Evolutionary conservation across 1,140 invertebrate species (phyloP).

Genomic region (Drosophila sturtevanti): DNA sequence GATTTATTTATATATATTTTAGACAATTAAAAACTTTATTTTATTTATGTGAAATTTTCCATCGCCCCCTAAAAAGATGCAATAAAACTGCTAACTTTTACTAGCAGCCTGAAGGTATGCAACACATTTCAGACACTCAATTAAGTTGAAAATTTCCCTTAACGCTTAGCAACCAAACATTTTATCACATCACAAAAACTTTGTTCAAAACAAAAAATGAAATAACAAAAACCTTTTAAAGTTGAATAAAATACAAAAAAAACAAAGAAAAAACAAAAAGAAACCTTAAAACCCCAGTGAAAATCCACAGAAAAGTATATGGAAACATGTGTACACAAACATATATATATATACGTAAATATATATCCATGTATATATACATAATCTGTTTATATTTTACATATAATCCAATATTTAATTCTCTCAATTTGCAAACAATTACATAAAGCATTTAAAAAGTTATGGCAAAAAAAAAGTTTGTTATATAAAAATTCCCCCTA

Average conservation of each 20-base stretch:
- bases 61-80: constrained; percentile 17
- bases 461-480: too few relatives aligned
- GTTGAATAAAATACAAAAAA: constrained; percentile 8
- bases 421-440: not conserved
- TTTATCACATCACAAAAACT: not conserved
- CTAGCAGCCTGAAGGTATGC: constrained; percentile 11
- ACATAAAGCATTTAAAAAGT: not conserved
- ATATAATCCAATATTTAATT: not conserved
- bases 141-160: not conserved
- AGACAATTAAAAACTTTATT: not conserved
- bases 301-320: too few relatives aligned
- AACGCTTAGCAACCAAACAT: constrained; percentile 14
- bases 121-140: not conserved
- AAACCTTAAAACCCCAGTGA: too few relatives aligned
- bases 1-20: too few relatives aligned
- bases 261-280: not conserved
- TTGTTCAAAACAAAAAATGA: not conserved
- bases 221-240: not conserved
- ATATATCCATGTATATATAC: not conserved
- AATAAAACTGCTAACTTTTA: constrained; percentile 18
- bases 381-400: too few relatives aligned
- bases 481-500: not conserved
- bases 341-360: too few relatives aligned
- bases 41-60: too few relatives aligned
- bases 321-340: too few relatives aligned